These are phyloP conservation scores for Atherinosoma microstoma DNA, from an alignment of 2,797 vertebrate species.

Conservation along the genomic window DNA sequence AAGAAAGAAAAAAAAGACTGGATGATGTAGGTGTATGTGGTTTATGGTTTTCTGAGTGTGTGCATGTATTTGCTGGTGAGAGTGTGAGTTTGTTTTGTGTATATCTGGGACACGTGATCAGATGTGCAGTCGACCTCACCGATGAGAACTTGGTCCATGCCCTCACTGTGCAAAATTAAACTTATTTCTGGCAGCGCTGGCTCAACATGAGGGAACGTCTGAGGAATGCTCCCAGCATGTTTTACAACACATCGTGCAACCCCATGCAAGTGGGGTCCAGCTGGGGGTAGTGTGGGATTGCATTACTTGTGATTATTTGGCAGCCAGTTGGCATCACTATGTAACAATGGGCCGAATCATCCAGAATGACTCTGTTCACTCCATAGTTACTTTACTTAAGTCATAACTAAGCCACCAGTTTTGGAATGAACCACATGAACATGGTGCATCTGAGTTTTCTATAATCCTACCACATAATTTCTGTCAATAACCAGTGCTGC, in stretches of 20 bases:
- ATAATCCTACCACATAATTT: neutral
- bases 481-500: neutral
- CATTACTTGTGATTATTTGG: neutral
- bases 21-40: constrained; percentile 64
- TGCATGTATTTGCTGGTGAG: constrained; percentile 35
- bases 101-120: constrained; percentile 20
- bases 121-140: constrained; percentile 41
- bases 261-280: constrained; percentile 9
- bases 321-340: neutral
- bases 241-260: constrained; percentile 8
- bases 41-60: constrained; percentile 44
- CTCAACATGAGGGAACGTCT: constrained; percentile 60
- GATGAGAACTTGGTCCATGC: neutral
- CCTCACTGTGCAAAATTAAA: constrained; percentile 35
- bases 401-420: constrained; percentile 1
- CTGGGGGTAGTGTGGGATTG: neutral
- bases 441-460: neutral
- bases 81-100: constrained; percentile 30
- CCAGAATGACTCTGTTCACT: neutral
- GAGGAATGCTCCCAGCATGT: constrained; percentile 59
- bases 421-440: neutral
- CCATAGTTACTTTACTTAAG: constrained; percentile 20
- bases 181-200: constrained; percentile 43
- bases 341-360: neutral
- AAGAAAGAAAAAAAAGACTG: constrained; percentile 22